phyloP scores from a whole-genome alignment of 2,113 vertebrate species.

The Thoracochromis brauschi region DNA sequence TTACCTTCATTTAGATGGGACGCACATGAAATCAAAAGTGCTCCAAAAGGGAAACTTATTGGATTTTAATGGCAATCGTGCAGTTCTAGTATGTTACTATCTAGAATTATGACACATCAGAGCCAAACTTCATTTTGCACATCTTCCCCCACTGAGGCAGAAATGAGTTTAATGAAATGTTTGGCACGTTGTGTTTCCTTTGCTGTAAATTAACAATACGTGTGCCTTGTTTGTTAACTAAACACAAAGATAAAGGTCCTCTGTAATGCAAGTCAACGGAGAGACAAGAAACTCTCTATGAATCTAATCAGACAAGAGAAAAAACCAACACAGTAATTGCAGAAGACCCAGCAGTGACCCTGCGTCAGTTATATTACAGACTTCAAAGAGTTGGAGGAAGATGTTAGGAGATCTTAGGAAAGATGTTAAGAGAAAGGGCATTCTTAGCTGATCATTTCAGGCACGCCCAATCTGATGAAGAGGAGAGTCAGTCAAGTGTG shows the following conservation, averaged over 20 bases:
- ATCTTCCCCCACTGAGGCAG: background rate
- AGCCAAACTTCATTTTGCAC: background rate
- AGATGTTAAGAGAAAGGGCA: slow-evolving; percentile 50
- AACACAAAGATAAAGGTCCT: slow-evolving; percentile 31
- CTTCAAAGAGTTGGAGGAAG: slow-evolving; percentile 68
- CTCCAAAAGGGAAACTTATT: background rate
- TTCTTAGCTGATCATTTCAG: slow-evolving; percentile 62
- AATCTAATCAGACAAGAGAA: slow-evolving; percentile 41
- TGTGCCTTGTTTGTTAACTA: slow-evolving; percentile 19
- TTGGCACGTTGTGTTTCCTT: background rate
- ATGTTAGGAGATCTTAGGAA: slow-evolving; percentile 54
- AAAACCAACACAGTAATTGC: slow-evolving; percentile 59
- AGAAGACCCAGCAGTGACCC: slow-evolving; percentile 44
- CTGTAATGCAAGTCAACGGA: background rate
- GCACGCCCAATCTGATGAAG: slow-evolving; percentile 59
- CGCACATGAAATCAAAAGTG: background rate
- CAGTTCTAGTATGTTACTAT: background rate
- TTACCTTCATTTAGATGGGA: background rate
- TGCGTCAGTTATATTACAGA: slow-evolving; percentile 59
- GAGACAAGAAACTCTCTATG: slow-evolving; percentile 34
- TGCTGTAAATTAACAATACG: background rate
- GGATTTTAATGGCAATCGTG: background rate
- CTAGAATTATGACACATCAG: background rate
- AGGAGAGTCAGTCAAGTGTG: slow-evolving; percentile 59
- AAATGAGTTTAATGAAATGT: background rate